Base-by-base conservation (phyloP, 2,888 invertebrate genomes). In the Epistrophe eligans region DNA sequence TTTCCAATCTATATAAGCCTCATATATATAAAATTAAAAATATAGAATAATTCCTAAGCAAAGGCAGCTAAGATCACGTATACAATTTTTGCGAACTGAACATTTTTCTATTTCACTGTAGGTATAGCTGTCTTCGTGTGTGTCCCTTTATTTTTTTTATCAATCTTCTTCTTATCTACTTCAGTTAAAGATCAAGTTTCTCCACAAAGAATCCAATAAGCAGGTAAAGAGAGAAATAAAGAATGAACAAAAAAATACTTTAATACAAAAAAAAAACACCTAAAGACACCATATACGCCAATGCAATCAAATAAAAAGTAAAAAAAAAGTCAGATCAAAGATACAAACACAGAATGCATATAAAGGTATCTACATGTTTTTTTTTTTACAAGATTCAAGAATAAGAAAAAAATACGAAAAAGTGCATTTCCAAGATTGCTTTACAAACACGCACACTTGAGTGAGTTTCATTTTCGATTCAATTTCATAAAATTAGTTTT, bases 391-490 rank as follows among this genome's bases (percentile, higher is more conserved):
- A 13, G 19, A 43, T 24, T 64, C 50, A 52, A 38, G 66, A 35
- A 4, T 24, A 66, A 6, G 52, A 66, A 6, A 62, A 17, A 43
- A 50, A n/a, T 10, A 55, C 24, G 19, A 77, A 58, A 70, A 62
- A 64, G 48, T 77, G 77, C 80, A 77, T 70, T 85, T 81, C 64
- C 81, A 73, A 55, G 70, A 70, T 77, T 67, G 62, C 43, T 60
- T 17, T 60, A 71, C 57, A 70, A n/a, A 58, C 71, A 52, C 79
- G 62, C 80, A 81, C 77, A 77, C 73, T 80, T 60, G 66, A 80
- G 67, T 73, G 77, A 85, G 77, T 77, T 85, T 60, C 57, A 81
- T 81, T 81, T 74, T 74, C 77, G 70, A 81, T 81, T 67, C 77
- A 81, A 85, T 85, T 81, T 77, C 77, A 73, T 60, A 57, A 50